phyloP scores from a whole-genome alignment of 2,113 vertebrate genomes.

The Phylloscopus trochilus region DNA sequence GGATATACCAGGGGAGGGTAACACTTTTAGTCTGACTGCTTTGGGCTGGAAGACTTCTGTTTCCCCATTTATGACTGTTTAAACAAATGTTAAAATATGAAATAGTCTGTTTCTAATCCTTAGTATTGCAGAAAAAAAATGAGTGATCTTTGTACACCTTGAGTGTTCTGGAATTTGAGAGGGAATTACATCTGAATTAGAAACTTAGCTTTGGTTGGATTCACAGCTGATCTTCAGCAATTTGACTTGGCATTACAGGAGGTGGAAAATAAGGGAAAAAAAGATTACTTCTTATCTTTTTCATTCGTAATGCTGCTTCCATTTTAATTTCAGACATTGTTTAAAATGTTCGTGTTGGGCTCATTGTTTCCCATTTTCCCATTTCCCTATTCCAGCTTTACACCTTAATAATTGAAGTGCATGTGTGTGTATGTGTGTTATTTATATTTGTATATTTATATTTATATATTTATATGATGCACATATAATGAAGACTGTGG shows the following conservation, averaged over 20 bases:
- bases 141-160: neutral
- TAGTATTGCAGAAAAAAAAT: neutral
- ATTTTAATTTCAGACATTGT: neutral
- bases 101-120: neutral
- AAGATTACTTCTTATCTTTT: neutral
- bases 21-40: neutral
- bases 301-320: neutral
- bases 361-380: neutral
- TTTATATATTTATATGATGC: neutral
- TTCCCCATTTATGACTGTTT: neutral
- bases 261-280: neutral
- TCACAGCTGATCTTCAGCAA: neutral
- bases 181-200: neutral
- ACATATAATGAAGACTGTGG: neutral
- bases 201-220: neutral
- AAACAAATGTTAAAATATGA: neutral
- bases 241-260: neutral
- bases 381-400: neutral
- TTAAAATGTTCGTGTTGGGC: neutral
- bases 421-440: fast-evolving
- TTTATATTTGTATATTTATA: neutral
- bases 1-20: neutral
- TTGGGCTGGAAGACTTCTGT: neutral
- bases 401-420: neutral
- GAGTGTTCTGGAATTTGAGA: neutral